Evolutionary conservation across 2,888 invertebrate genomes (phyloP).

Genomic region (Hydroisotoma schaefferi): DNA sequence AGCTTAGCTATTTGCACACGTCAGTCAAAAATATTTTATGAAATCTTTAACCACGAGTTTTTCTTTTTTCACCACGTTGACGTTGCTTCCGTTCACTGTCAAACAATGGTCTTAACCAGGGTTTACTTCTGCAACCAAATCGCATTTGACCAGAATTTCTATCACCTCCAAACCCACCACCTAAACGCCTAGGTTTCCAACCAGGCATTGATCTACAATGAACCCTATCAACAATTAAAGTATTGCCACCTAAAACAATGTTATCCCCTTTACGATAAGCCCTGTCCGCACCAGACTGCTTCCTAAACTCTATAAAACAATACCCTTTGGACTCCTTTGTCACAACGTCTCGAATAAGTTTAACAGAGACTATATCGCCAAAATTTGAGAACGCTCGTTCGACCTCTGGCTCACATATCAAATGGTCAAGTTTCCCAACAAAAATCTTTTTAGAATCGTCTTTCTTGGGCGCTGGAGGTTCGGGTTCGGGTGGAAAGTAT

Average conservation of each 20-base stretch:
- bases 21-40: too few relatives aligned
- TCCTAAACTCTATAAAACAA: constrained; percentile 10
- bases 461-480: not conserved
- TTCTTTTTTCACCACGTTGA: too few relatives aligned
- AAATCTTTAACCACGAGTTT: too few relatives aligned
- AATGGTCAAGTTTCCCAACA: not conserved
- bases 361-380: not conserved
- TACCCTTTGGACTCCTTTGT: constrained; percentile 3
- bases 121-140: constrained; percentile 3
- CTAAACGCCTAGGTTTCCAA: constrained; percentile 11
- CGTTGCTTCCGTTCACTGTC: constrained; percentile 7
- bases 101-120: constrained; percentile 11
- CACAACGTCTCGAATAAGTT: constrained; percentile 4
- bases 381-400: not conserved
- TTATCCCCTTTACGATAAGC: constrained; percentile 3
- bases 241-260: not conserved
- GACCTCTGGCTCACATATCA: not conserved
- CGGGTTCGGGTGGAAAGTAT: constrained; percentile 3
- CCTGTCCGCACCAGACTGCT: not conserved
- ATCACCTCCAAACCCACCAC: constrained; percentile 9
- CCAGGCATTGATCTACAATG: constrained; percentile 5
- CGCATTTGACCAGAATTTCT: constrained; percentile 10
- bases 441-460: not conserved
- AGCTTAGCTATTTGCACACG: too few relatives aligned
- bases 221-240: not conserved